Base-by-base conservation (phyloP, 2,888 invertebrate species). In the Tipula confusa region DNA sequence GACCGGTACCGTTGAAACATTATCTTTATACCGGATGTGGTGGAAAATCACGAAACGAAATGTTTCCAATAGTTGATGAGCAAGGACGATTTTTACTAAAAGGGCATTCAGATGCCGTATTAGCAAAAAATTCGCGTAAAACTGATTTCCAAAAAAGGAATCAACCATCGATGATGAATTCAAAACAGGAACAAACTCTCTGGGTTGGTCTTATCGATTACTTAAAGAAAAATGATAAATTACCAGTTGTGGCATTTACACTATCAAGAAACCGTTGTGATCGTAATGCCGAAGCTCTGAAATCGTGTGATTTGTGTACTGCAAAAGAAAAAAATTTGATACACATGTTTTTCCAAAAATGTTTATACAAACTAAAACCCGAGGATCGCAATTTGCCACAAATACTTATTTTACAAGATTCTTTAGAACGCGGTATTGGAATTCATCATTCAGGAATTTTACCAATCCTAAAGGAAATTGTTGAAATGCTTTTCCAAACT, bases 401-500 rank as follows among this genome's bases (percentile, higher is more conserved):
- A 92, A 93, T 95, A 24, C 90, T 92, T 84, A 87, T 86, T 0
- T 93, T 97, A 92, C 91, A 92, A 86, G 92, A 93, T 83, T 91
- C 94, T 79, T 87, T 97, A 28, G 92, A 93, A 86, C 93, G 95
- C 84, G 99, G 99, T 1, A 95, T 99, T 85, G 99, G 98, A 0
- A 95, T 99, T 2, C 99, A 99, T 90, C 99, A 99, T 90, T 98
- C 98, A 88, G 99, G 99, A 11, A 97, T 99, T 86, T 90, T 99
- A 84, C 99, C 99, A 0, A 95, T 99, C 86, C 92, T 99, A n/a
- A 99, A 99, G 88, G 99, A 99, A 92, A 97, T 99, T 83, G 98
- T 99, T 0, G 99, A 99, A 90, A 95, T 99, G 93, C 91, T 99
- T 13, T 99, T 99, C 88, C 97, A 98, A 88, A 93, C 93, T 85